Evolutionary conservation across 1,140 invertebrate genomes (phyloP).

Genomic region (Meloidogyne floridensis): DNA sequence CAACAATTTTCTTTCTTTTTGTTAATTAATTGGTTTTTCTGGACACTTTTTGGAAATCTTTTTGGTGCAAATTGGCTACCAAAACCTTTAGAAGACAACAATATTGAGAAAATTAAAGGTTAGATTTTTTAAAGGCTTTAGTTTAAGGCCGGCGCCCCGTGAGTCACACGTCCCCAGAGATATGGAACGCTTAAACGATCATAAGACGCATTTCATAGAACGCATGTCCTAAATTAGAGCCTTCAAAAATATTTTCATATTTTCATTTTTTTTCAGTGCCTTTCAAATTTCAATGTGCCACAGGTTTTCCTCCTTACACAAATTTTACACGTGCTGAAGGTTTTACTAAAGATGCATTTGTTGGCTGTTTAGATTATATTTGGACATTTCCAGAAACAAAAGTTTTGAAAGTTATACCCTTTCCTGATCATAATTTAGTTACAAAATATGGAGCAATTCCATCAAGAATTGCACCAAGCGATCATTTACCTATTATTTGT

Average conservation of each 20-base stretch:
- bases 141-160: too few relatives aligned
- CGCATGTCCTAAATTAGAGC: too few relatives aligned
- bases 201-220: too few relatives aligned
- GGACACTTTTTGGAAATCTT: background rate
- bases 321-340: conserved; percentile 26
- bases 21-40: background rate
- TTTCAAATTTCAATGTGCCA: conserved; percentile 15
- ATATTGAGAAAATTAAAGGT: conserved; percentile 5
- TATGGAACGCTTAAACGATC: too few relatives aligned
- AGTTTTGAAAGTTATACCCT: conserved; percentile 27
- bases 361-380: conserved; percentile 41
- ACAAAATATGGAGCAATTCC: conserved; percentile 38
- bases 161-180: too few relatives aligned
- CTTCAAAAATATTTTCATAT: background rate
- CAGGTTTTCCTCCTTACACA: conserved; percentile 34
- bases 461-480: conserved; percentile 39
- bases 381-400: conserved; percentile 22
- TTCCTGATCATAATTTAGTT: conserved; percentile 32
- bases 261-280: conserved; percentile 3
- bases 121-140: too few relatives aligned
- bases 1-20: background rate
- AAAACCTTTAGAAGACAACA: background rate
- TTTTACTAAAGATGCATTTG: conserved; percentile 14
- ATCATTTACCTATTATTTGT: conserved; percentile 36
- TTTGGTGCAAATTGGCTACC: background rate